A percentile compares a stretch with the other conserved stretches of the same genome.
Evolutionary conservation across 2,797 vertebrate species (phyloP).

Genomic region (Hozukius guyotensis): DNA sequence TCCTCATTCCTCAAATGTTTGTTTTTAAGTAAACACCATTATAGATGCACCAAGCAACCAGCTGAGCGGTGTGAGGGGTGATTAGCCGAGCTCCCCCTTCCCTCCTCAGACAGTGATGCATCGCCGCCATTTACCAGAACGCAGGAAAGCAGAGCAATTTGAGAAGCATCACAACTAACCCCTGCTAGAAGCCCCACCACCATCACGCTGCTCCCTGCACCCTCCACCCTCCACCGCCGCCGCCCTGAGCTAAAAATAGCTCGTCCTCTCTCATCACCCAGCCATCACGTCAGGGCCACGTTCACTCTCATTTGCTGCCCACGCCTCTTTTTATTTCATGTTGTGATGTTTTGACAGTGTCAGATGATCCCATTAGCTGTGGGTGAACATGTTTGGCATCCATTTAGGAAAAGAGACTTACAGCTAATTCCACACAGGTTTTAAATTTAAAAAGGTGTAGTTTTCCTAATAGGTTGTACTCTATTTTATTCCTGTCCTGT

Average conservation of each 20-base stretch:
- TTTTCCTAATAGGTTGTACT: not conserved
- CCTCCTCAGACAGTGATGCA: slow-evolving; percentile 50
- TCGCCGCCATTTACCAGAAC: slow-evolving; percentile 60
- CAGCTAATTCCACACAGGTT: not conserved
- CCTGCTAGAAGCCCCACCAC: slow-evolving; percentile 1
- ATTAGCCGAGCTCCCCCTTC: not conserved
- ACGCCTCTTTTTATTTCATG: slow-evolving; percentile 18
- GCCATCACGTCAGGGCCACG: slow-evolving; percentile 61
- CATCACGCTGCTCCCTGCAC: slow-evolving; percentile 24
- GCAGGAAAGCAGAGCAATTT: slow-evolving; percentile 37
- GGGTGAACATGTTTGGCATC: not conserved
- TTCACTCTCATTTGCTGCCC: slow-evolving; percentile 61
- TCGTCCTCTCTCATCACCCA: slow-evolving; percentile 68
- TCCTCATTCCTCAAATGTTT: not conserved
- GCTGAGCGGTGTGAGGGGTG: not conserved
- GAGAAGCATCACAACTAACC: slow-evolving; percentile 40
- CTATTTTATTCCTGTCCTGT: not conserved
- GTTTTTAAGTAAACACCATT: not conserved
- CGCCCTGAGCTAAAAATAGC: slow-evolving; percentile 77
- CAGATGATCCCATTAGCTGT: slow-evolving; percentile 32
- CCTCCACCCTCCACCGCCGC: not conserved
- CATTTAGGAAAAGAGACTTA: not conserved
- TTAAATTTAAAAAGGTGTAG: not conserved
- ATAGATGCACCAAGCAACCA: not conserved
- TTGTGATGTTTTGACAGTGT: slow-evolving; percentile 48